These are phyloP conservation scores for Leuciscus waleckii DNA, from an alignment of 2,797 vertebrate species.

Conservation along the genomic window DNA sequence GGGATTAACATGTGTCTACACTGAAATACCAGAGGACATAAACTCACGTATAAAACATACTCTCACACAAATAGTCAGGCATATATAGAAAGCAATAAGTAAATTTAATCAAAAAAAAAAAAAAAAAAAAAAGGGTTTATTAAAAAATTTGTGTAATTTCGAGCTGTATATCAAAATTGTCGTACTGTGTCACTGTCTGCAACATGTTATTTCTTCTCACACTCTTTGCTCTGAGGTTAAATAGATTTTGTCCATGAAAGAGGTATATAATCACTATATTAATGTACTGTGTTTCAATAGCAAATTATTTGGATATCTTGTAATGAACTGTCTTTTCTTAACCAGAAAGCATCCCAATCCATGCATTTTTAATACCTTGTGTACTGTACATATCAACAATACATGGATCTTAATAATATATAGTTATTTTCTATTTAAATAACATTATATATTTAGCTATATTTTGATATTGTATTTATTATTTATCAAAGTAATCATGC, in stretches of 20 bases:
- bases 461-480: background rate
- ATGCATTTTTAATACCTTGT: background rate
- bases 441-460: background rate
- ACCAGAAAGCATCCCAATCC: background rate
- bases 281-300: background rate
- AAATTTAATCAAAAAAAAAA: background rate
- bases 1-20: constrained; percentile 36
- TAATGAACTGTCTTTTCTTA: background rate
- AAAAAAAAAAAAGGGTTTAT: no score
- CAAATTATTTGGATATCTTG: background rate
- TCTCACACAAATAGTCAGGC: background rate
- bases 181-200: no score
- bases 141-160: no score
- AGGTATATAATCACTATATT: no score
- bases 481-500: background rate
- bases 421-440: background rate
- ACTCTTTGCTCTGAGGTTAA: no score
- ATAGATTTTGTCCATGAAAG: no score
- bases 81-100: background rate
- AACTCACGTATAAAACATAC: background rate
- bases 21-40: constrained; percentile 24
- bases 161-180: no score
- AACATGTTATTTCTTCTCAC: no score
- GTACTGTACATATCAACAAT: background rate
- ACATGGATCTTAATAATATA: background rate